Conservation (phyloP, 2,888 invertebrate genomes). For the Bellardia bayeri region DNA sequence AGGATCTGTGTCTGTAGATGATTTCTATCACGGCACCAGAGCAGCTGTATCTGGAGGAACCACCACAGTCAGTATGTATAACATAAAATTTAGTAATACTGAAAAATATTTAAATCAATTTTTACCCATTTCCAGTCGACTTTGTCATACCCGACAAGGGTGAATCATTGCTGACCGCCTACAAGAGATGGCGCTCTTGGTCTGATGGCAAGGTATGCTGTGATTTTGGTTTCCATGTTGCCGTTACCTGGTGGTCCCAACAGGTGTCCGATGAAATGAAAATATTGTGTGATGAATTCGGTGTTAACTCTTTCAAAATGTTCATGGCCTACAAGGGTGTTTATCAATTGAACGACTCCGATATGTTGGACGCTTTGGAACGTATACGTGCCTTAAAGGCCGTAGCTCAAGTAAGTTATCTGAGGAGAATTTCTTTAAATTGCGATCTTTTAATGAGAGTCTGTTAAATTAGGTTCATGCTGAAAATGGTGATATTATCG, state of each 20-base stretch:
- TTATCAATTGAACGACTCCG: constrained; percentile 96
- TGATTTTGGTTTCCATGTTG: constrained; percentile 97
- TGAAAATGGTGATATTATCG: constrained; percentile 97
- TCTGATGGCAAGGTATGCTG: constrained; percentile 99
- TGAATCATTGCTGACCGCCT: constrained; percentile 95
- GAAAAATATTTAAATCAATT: background rate
- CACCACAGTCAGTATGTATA: constrained; percentile 94
- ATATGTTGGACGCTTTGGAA: constrained; percentile 94
- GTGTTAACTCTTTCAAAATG: constrained; percentile 98
- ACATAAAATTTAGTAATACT: background rate
- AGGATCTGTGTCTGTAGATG: constrained; percentile 95
- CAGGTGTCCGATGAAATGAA: constrained; percentile 94
- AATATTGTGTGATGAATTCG: constrained; percentile 91
- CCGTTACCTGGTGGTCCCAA: constrained; percentile 94
- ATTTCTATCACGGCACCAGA: constrained; percentile 98
- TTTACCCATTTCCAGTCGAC: constrained; percentile 88
- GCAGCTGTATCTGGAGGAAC: constrained; percentile 99
- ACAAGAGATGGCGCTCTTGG: constrained; percentile 94
- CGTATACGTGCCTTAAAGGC: constrained; percentile 93
- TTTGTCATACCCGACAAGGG: constrained; percentile 93
- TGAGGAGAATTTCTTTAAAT: background rate
- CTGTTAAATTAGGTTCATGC: constrained; percentile 91
- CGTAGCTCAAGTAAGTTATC: constrained; percentile 87
- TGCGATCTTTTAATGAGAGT: background rate
- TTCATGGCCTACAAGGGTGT: constrained; percentile 98